Evolutionary conservation across 64 coral and sea anemone species (phyloP).

Genomic region (Montipora sp.): DNA sequence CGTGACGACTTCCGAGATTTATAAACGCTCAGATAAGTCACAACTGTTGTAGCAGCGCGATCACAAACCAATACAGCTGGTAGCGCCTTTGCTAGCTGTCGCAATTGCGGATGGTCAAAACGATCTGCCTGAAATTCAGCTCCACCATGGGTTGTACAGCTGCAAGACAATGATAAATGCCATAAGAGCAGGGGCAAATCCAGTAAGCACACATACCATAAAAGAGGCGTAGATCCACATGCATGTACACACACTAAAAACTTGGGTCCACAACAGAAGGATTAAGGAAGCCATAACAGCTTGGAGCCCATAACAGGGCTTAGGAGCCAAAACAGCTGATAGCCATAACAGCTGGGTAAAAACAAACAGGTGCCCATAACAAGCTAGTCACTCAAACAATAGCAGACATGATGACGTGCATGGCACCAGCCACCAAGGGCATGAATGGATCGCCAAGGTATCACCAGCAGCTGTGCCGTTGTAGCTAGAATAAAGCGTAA

Average conservation of each 20-base stretch:
- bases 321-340: not conserved
- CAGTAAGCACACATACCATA: not conserved
- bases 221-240: no score
- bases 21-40: not conserved
- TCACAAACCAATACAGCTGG: constrained; percentile 38
- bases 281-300: not conserved
- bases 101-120: not conserved
- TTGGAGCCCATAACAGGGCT: constrained; percentile 18
- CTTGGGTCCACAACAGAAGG: no score
- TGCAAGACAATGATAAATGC: not conserved
- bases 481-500: not conserved
- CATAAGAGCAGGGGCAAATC: constrained; percentile 4
- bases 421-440: no score
- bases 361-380: not conserved
- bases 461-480: not conserved
- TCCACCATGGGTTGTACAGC: not conserved
- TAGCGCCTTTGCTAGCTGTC: constrained; percentile 14
- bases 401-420: not conserved
- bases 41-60: constrained; percentile 16
- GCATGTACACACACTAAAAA: no score
- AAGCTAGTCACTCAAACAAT: not conserved
- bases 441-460: not conserved
- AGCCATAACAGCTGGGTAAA: not conserved
- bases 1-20: constrained; percentile 23
- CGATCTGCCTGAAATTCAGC: not conserved